Percentiles rank a stretch among this genome's conserved stretches.
Conservation (phyloP, 2,888 invertebrate genomes). For the Athalia rosae region DNA sequence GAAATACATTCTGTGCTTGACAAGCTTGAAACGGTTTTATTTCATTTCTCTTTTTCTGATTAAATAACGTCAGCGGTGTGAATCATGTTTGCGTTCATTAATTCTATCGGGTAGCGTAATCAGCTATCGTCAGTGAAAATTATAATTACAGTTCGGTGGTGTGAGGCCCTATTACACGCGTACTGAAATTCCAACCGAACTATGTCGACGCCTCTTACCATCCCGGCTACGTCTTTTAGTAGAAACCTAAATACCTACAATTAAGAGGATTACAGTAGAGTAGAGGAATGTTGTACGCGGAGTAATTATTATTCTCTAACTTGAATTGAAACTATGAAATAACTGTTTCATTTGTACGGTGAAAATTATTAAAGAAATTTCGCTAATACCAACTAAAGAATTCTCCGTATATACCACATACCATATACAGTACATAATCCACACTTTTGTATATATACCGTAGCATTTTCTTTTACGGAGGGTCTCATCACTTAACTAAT, state of each 20-base stretch:
- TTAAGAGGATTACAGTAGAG: slow-evolving; percentile 52
- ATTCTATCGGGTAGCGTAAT: slow-evolving; percentile 42
- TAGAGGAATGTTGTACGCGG: slow-evolving; percentile 47
- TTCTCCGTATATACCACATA: too few species aligned
- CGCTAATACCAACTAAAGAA: background rate
- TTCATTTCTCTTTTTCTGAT: background rate
- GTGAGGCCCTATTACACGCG: slow-evolving; percentile 9
- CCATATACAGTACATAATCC: too few species aligned
- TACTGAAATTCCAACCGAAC: slow-evolving; percentile 49
- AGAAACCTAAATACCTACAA: slow-evolving; percentile 54
- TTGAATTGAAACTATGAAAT: slow-evolving; percentile 23
- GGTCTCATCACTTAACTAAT: slow-evolving; percentile 68
- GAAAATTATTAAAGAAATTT: slow-evolving; percentile 15
- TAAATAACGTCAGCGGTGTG: background rate
- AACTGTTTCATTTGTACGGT: slow-evolving; percentile 4
- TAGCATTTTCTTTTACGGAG: slow-evolving; percentile 48
- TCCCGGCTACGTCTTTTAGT: slow-evolving; percentile 8
- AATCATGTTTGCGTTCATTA: background rate
- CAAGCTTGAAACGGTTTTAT: background rate
- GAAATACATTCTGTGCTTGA: too few species aligned
- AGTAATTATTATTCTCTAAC: slow-evolving; percentile 50
- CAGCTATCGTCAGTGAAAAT: slow-evolving; percentile 48
- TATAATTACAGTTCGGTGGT: slow-evolving; percentile 44
- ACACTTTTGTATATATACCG: background rate
- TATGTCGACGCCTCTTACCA: slow-evolving; percentile 43